These are phyloP conservation scores for Samia ricini DNA, from an alignment of 1,140 invertebrate genomes.

Conservation along the genomic window DNA sequence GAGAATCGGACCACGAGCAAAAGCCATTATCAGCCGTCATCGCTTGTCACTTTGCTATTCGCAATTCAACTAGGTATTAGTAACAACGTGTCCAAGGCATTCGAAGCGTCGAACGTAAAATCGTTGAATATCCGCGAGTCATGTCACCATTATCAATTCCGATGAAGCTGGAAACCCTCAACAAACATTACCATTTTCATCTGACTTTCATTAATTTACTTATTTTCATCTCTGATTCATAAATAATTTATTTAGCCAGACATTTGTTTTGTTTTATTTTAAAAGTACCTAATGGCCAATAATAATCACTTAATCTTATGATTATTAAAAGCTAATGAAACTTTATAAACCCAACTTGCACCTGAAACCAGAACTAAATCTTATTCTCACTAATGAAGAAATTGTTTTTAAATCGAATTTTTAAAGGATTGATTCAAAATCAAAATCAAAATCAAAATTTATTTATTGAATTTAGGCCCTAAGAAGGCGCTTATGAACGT, in stretches of 20 bases:
- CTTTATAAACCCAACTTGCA: no score
- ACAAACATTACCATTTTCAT: background rate
- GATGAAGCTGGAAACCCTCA: slow-evolving; percentile 1
- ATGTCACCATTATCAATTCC: slow-evolving; percentile 44
- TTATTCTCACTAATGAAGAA: no score
- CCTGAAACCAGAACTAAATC: no score
- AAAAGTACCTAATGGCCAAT: no score
- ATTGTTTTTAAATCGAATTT: no score
- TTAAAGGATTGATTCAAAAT: no score
- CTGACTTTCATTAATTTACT: background rate
- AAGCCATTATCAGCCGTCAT: slow-evolving; percentile 25
- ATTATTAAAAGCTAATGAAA: no score
- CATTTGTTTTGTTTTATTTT: no score
- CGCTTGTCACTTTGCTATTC: slow-evolving; percentile 7
- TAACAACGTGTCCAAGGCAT: background rate
- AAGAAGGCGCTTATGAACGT: no score
- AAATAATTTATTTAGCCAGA: background rate
- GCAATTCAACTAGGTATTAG: background rate
- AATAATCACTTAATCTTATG: no score
- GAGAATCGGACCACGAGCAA: slow-evolving; percentile 12
- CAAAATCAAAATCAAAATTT: no score
- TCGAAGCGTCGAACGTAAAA: slow-evolving; percentile 1
- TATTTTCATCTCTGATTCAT: background rate
- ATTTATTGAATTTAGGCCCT: no score
- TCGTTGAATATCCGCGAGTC: slow-evolving; percentile 12